Evolutionary conservation across 2,888 invertebrate species (phyloP), one percentile per base, ranked within the genome.

Genomic region (Dynastes maya): DNA sequence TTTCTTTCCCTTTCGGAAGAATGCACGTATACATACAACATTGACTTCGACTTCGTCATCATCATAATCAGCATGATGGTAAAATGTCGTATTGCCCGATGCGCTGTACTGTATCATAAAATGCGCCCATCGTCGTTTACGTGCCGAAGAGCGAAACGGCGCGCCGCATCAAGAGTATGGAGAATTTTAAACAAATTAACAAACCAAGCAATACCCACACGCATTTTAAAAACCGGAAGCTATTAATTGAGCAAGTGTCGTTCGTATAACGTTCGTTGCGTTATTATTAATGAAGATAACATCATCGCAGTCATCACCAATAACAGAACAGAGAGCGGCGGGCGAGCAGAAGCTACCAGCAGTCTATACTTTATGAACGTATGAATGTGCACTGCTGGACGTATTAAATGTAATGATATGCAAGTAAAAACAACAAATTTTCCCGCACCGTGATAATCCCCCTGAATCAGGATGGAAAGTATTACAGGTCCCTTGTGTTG

Each of bases 191-290:
- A 83, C 83, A 83, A 83, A 83, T 83, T 83, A 83, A 83, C 83
- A 81, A 83, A 83, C 81, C 82, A 83, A 82, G 81, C 81, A 82
- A 83, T 83, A 82, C 83, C 83, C 83, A 83, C 83, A 83, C 83
- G 82, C 82, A 82, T 82, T 82, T 72, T 82, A 83, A 82, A 77
- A 81, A 83, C 83, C 83, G 83, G 83, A 83, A 83, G 83, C 82
- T 81, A 81, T 83, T 83, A 83, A 83, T 83, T 83, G 83, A 83
- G 79, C 81, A 78, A 81, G 81, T 81, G 82, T 77, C 77, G 72
- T 72, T 72, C 58, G 58, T 72, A 72, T 72, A 72, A 58, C 72
- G 72, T 72, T 72, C 72, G 72, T 72, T 72, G 58, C 72, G 72
- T 72, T 72, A 72, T 72, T 72, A 72, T 72, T 72, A 72, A 72